Percentiles rank a stretch among this genome's conserved stretches.
phyloP scores from a whole-genome alignment of 2,113 vertebrate species.

The mouse (Mus musculus) region DNA sequence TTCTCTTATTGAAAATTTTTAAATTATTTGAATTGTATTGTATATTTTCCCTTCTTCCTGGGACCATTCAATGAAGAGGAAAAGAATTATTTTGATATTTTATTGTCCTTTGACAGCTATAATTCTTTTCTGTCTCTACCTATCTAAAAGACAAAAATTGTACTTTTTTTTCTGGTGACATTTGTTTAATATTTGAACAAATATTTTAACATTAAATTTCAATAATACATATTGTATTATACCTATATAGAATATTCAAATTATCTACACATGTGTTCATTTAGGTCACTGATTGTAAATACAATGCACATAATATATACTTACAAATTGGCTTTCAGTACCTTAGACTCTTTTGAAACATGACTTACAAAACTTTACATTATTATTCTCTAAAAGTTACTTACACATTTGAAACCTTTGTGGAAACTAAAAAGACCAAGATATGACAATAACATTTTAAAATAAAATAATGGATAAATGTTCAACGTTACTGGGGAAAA shows the following conservation, averaged over 20 bases:
- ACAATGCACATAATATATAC: background rate
- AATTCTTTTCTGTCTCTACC: background rate
- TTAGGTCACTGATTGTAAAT: background rate
- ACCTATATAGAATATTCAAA: background rate
- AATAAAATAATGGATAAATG: background rate
- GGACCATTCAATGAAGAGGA: background rate
- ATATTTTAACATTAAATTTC: background rate
- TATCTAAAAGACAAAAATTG: background rate
- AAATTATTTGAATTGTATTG: background rate
- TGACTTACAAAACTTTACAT: background rate
- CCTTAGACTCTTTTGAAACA: background rate
- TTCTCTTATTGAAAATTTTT: background rate
- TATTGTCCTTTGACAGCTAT: background rate
- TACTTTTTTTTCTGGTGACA: background rate
- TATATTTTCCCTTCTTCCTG: background rate
- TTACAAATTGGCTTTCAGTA: background rate
- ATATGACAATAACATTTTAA: background rate
- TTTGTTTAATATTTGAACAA: background rate
- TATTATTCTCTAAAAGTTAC: background rate
- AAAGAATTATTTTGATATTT: background rate
- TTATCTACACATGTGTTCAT: background rate
- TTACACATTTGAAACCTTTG: background rate
- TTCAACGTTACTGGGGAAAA: background rate
- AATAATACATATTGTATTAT: background rate
- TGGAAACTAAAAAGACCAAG: background rate